phyloP scores from a whole-genome alignment of 2,888 invertebrate species.

The Agonum fuliginosum region DNA sequence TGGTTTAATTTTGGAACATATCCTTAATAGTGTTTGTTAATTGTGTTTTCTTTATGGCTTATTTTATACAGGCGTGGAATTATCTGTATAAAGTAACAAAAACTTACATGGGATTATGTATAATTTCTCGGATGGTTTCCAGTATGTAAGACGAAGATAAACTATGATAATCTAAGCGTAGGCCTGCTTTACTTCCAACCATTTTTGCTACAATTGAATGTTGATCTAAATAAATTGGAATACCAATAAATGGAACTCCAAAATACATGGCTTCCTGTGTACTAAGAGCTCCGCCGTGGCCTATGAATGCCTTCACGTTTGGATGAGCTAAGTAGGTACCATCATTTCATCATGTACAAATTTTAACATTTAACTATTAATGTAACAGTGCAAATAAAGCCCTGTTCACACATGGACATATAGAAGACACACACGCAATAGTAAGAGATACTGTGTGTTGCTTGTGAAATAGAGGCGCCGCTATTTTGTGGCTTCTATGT shows the following conservation, averaged over 20 bases:
- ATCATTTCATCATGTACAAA: slow-evolving; percentile 9
- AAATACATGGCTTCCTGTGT: slow-evolving; percentile 64
- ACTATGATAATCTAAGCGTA: slow-evolving; percentile 62
- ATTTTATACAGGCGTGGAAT: too few species aligned
- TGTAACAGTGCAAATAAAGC: too few species aligned
- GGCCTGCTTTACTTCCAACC: slow-evolving; percentile 64
- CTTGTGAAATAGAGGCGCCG: too few species aligned
- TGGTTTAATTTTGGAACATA: too few species aligned
- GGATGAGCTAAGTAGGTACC: slow-evolving; percentile 63
- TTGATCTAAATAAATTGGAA: slow-evolving; percentile 69
- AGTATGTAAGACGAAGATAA: slow-evolving; percentile 62
- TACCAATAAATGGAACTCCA: slow-evolving; percentile 64
- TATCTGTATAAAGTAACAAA: too few species aligned
- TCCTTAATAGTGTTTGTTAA: too few species aligned
- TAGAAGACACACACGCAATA: too few species aligned
- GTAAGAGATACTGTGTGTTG: too few species aligned
- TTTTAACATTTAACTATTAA: too few species aligned
- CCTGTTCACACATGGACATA: background rate
- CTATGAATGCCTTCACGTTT: slow-evolving; percentile 64
- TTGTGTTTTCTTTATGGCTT: too few species aligned
- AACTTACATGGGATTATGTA: slow-evolving; percentile 65
- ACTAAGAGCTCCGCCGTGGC: slow-evolving; percentile 66
- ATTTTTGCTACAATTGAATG: slow-evolving; percentile 66
- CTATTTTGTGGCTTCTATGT: too few species aligned
- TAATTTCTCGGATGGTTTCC: slow-evolving; percentile 63